Evolutionary conservation across 2,797 vertebrate species (phyloP), one percentile per base, ranked within the genome.

Genomic region (Acanthiza pusilla): DNA sequence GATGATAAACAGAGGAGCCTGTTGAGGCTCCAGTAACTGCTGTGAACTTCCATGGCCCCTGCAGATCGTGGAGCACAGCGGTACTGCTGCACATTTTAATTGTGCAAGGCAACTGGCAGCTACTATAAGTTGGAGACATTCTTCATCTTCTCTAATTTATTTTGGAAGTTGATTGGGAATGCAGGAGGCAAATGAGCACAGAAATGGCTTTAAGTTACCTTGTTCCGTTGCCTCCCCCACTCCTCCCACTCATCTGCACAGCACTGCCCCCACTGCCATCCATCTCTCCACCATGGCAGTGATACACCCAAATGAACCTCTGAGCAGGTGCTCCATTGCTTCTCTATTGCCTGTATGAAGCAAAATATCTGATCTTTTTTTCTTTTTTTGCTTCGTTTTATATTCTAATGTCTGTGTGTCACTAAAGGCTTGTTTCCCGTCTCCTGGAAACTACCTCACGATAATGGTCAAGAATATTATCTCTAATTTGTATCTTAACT

Each of bases 241-340:
- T 79, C 77, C 92, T 94, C 94, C 88, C 79, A 91, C 82, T 91
- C 96, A 88, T 94, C 81, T 95, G 94, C 84, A 9, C 84, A 63
- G 73, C 67, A 3, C 92, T 73, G 81, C 51, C 16, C 40, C 71
- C 60, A 10, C 13, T 0, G 0, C 55, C 87, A 70, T 92, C 67
- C 84, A 62, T 91, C 74, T 79, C 72, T 29, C 74, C 48, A 48
- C 22, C 36, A 17, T 7, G 4, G 63, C 77, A 88, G n/a, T 16
- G 51, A 74, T 4, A 15, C 0, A 5, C 38, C 32, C 22, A 55
- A 74, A 26, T 55, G 22, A 91, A 70, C 80, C 75, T 58, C 50
- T 21, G 3, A 55, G n/a, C 66, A 89, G 91, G 91, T 63, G 81
- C 40, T 89, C 51, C 5, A 5, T 62, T 81, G 81, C 54, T 61